Base-by-base conservation (phyloP, 2,113 vertebrate species). In the Chauna torquata region DNA sequence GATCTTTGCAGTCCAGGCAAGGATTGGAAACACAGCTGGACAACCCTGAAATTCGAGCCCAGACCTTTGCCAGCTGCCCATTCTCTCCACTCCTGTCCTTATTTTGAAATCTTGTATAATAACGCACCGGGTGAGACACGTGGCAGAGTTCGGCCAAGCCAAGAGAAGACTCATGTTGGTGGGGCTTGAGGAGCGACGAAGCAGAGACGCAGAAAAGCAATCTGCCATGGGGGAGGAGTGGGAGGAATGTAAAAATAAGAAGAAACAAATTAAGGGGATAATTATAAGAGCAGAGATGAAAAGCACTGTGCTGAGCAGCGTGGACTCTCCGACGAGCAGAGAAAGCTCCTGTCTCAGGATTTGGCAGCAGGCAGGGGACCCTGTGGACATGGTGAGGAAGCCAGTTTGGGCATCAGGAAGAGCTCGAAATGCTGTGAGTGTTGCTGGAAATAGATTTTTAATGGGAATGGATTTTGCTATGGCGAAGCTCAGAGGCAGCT, bases 401-500 rank as follows among this genome's bases (percentile, higher is more conserved):
- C 58, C 9, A 1, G 20, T 70, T 49, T 64, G 82, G 65, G 93
- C 7, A 1, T 79, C 3, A 1, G 81, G 82, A 94, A 94, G 54
- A 79, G 64, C 86, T 86, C 54, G 0, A 32, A 5, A 64, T 40
- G 70, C 45, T 59, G 86, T 61, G 91, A 87, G 87, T 71, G 91
- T 64, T 54, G 85, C 88, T 92, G n/a, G 92, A 82, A 96, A 88
- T 78, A 75, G 61, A 20, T 6, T 91, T 87, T 36, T 68, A 19
- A 34, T 32, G 45, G 58, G 62, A 40, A 49, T 16, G 57, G 92
- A 19, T 59, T 59, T 84, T 61, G 70, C 66, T 59, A 3, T 7
- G 0, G n/a, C 0, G 0, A 13, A 49, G 58, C 34, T 78, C 0
- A 10, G 59, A 44, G 69, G 83, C 2, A 4, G 47, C 70, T 0